Conservation (phyloP, 2,113 vertebrate species). For the Apus apus region DNA sequence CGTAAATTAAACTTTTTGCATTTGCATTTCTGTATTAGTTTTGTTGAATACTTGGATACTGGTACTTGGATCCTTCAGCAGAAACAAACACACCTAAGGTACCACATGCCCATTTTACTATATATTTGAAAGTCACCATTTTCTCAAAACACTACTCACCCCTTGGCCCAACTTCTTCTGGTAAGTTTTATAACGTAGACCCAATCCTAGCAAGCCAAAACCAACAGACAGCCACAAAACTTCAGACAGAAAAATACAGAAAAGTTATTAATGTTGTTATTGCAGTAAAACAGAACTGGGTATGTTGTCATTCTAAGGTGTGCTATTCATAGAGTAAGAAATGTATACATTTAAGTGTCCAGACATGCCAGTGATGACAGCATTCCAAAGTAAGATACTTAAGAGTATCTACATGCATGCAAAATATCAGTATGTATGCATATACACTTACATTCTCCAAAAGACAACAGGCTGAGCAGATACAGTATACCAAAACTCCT, state of each 20-base stretch:
- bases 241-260: slow-evolving; percentile 49
- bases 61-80: background rate
- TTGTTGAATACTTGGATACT: background rate
- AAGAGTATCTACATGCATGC: background rate
- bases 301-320: background rate
- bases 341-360: background rate
- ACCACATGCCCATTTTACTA: background rate
- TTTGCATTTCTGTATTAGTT: background rate
- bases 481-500: background rate
- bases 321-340: background rate
- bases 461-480: background rate
- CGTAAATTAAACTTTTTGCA: background rate
- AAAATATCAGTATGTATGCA: background rate
- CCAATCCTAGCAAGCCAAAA: slow-evolving; percentile 74
- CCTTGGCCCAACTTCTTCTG: slow-evolving; percentile 68
- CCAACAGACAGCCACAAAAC: slow-evolving; percentile 78
- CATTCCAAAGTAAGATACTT: background rate
- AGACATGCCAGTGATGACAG: background rate
- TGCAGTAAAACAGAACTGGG: background rate
- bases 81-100: background rate
- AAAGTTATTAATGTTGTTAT: background rate
- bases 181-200: slow-evolving; percentile 71
- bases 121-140: background rate
- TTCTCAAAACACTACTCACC: slow-evolving; percentile 61
- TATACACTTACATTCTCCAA: background rate